These are phyloP conservation scores for Diachasma alloeum DNA, from an alignment of 1,140 invertebrate species.

Conservation along the genomic window DNA sequence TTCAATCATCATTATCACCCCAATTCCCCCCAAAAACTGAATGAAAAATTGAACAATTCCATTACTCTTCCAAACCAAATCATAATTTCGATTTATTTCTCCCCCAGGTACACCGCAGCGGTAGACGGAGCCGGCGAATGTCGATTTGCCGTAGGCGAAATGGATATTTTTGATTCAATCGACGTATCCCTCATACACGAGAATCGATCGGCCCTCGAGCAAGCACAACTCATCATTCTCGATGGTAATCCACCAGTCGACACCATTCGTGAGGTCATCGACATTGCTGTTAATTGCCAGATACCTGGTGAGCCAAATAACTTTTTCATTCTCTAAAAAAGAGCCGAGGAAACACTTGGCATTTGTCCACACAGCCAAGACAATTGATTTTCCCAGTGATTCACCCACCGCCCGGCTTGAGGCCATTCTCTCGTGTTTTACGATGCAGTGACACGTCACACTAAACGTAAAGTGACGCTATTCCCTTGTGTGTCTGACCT, in stretches of 20 bases:
- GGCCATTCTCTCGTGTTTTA: not conserved
- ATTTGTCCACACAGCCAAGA: not conserved
- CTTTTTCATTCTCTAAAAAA: not conserved
- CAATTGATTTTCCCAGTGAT: not conserved
- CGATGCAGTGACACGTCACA: not conserved
- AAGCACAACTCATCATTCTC: conserved; percentile 77
- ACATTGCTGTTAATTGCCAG: conserved; percentile 68
- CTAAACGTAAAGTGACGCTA: not conserved
- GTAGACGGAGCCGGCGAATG: conserved; percentile 80
- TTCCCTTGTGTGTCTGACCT: conserved; percentile 1
- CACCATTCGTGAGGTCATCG: conserved; percentile 72
- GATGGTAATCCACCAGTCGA: conserved; percentile 81
- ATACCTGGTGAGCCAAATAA: conserved; percentile 72
- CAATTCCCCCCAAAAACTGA: not conserved
- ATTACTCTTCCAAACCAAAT: not conserved
- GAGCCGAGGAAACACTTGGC: not conserved
- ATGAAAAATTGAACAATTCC: not conserved
- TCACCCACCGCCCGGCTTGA: not conserved
- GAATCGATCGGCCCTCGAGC: conserved; percentile 48
- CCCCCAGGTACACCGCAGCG: conserved; percentile 73
- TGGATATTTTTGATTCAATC: conserved; percentile 81
- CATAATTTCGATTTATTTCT: not conserved
- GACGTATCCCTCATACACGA: conserved; percentile 69
- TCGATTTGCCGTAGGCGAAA: conserved; percentile 82
- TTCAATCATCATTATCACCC: no score